Conservation (phyloP, 2,888 invertebrate species). For the Eudemis profundana region DNA sequence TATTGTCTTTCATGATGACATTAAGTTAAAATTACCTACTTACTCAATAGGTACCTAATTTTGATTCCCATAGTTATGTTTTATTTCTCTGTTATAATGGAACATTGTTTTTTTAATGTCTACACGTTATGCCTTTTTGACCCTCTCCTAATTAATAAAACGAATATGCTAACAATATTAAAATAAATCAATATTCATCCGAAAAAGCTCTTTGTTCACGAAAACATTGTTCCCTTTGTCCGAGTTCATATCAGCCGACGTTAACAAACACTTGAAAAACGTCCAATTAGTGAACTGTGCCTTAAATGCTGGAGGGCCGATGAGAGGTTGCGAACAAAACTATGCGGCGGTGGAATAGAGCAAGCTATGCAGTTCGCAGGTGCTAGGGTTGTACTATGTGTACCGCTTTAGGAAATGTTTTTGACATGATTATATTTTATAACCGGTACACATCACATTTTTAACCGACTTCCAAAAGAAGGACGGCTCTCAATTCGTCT, state of each 20-base stretch:
- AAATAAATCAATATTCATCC: conserved; percentile 31
- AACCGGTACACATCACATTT: no score
- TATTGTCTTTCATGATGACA: no score
- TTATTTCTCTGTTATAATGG: no score
- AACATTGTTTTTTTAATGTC: no score
- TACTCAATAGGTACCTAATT: no score
- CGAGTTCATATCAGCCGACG: conserved; percentile 56
- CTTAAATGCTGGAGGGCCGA: conserved; percentile 73
- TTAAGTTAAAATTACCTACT: no score
- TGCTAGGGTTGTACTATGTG: conserved; percentile 18
- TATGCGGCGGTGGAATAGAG: conserved; percentile 74
- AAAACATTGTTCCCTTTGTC: conserved; percentile 32
- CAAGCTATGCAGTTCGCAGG: conserved; percentile 65
- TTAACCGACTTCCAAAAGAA: background rate
- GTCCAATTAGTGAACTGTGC: conserved; percentile 72
- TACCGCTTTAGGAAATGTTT: conserved; percentile 15
- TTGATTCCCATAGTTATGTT: no score
- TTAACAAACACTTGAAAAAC: conserved; percentile 63
- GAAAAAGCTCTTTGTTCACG: conserved; percentile 33
- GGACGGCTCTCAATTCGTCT: no score
- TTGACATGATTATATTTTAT: no score
- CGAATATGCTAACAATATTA: conserved; percentile 20
- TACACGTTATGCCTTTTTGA: background rate
- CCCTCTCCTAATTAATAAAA: conserved; percentile 8
- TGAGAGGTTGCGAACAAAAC: conserved; percentile 78